These are phyloP conservation scores for Calameuta pallipes DNA, from an alignment of 2,888 invertebrate genomes.

Conservation along the genomic window DNA sequence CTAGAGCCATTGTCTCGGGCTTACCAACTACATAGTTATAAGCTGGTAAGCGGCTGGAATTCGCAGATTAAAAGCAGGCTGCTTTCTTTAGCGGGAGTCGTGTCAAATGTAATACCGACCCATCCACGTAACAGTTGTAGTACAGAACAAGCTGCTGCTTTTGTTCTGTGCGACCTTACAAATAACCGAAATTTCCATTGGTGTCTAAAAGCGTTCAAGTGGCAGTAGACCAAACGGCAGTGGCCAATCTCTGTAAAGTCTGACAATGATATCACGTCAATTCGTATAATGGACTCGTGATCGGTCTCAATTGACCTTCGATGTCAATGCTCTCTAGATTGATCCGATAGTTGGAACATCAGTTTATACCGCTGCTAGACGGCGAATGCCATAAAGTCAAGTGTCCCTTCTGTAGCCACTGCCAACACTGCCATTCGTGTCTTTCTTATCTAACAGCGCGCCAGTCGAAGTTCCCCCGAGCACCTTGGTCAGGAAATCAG, in stretches of 20 bases:
- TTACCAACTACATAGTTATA: constrained; percentile 43
- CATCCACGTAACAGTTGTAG: background rate
- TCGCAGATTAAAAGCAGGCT: constrained; percentile 38
- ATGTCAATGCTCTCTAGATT: background rate
- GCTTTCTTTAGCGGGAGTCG: constrained; percentile 29
- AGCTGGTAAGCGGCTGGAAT: constrained; percentile 41
- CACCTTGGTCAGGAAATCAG: background rate
- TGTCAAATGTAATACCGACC: constrained; percentile 2
- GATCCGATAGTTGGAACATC: background rate
- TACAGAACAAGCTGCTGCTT: background rate
- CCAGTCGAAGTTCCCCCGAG: background rate
- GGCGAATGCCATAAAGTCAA: background rate
- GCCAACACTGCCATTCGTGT: background rate
- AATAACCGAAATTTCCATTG: background rate
- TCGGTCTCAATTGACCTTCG: constrained; percentile 14
- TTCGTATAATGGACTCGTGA: constrained; percentile 30
- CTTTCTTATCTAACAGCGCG: background rate
- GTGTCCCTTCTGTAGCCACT: background rate
- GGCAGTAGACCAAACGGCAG: no score
- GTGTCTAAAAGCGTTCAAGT: background rate
- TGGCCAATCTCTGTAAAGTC: no score
- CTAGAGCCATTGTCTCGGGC: constrained; percentile 49
- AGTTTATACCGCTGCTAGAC: background rate
- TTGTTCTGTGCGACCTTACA: background rate
- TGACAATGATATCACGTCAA: constrained; percentile 18